phyloP scores from a whole-genome alignment of 2,113 vertebrate genomes.

The Prionailurus bengalensis region DNA sequence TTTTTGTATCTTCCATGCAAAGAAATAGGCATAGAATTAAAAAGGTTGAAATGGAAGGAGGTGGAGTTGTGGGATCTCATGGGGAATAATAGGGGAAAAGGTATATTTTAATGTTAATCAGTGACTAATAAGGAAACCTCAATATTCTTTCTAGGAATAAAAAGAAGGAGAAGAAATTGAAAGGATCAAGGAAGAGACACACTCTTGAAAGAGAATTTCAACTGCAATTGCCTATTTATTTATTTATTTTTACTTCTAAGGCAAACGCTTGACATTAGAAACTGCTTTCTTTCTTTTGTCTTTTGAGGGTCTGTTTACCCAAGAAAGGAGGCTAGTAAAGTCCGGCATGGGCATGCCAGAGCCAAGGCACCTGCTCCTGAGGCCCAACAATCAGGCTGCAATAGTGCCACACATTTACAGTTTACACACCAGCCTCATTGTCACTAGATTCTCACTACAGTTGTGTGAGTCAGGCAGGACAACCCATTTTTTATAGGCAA shows the following conservation, averaged over 20 bases:
- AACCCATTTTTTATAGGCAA: background rate
- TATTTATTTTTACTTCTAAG: background rate
- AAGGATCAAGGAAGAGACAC: background rate
- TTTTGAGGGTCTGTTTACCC: background rate
- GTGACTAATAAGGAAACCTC: background rate
- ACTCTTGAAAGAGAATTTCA: background rate
- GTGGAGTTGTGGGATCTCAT: background rate
- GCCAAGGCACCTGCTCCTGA: background rate
- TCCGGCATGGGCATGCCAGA: background rate
- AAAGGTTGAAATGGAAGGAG: background rate
- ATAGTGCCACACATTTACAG: background rate
- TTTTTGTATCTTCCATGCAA: background rate
- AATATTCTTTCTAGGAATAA: background rate
- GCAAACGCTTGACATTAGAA: background rate
- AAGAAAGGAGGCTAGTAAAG: background rate
- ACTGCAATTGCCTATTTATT: background rate
- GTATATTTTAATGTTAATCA: constrained; percentile 9
- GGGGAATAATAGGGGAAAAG: background rate
- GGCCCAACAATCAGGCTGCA: background rate
- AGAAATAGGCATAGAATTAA: background rate
- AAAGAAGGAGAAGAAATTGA: background rate
- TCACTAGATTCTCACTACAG: background rate
- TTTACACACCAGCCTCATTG: background rate
- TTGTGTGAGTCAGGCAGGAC: background rate
- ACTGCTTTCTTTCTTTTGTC: background rate